Percentiles rank a stretch among this genome's conserved stretches.
phyloP scores from a whole-genome alignment of 2,888 invertebrate species.

The Shargacucullia verbasci region DNA sequence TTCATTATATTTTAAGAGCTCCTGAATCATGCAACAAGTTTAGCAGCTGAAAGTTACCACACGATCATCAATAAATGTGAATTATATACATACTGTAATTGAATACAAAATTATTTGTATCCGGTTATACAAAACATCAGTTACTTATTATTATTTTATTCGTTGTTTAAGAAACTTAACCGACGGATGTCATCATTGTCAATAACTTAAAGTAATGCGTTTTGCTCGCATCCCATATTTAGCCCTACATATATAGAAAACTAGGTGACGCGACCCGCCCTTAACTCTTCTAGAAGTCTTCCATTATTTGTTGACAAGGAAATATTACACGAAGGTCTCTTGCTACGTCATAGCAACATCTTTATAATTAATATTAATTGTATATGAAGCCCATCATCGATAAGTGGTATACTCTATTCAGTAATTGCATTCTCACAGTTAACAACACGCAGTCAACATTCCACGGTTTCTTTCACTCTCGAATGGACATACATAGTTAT shows the following conservation, averaged over 20 bases:
- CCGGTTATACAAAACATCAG: too few species aligned
- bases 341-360: constrained; percentile 7
- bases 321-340: constrained; percentile 9
- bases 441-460: constrained; percentile 23
- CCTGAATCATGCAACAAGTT: too few species aligned
- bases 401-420: constrained; percentile 23
- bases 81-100: too few species aligned
- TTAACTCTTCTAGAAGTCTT: constrained; percentile 7
- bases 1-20: too few species aligned
- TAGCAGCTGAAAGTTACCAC: too few species aligned
- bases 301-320: constrained; percentile 15
- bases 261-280: not conserved
- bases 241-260: not conserved
- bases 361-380: constrained; percentile 15
- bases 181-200: too few species aligned
- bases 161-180: too few species aligned
- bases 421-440: constrained; percentile 22
- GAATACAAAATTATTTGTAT: too few species aligned
- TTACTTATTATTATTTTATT: too few species aligned
- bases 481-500: constrained; percentile 11
- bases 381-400: constrained; percentile 22
- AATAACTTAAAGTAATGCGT: too few species aligned
- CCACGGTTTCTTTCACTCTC: constrained; percentile 15
- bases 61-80: too few species aligned
- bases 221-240: too few species aligned